Percentiles rank a stretch among this genome's conserved stretches.
These are phyloP conservation scores for Jacana jacana DNA, from an alignment of 2,113 vertebrate species.

Conservation along the genomic window DNA sequence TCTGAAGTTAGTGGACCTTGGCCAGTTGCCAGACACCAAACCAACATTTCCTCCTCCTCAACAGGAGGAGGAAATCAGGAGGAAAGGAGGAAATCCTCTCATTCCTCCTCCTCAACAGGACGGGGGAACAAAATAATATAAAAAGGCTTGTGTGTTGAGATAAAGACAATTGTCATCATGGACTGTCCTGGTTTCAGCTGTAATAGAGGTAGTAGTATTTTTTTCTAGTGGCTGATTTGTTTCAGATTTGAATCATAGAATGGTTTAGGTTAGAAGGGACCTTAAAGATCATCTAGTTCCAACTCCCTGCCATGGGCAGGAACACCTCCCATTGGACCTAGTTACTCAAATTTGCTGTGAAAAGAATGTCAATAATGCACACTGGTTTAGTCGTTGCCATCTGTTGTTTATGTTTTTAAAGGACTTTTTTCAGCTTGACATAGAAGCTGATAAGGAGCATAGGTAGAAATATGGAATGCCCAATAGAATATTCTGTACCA, in stretches of 20 bases:
- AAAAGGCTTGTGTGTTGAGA: neutral
- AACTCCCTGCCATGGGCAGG: neutral
- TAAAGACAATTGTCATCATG: neutral
- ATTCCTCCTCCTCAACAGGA: neutral
- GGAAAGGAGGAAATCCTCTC: no score
- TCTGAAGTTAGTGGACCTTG: neutral
- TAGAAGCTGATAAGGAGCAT: neutral
- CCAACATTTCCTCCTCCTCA: neutral
- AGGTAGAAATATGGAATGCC: neutral
- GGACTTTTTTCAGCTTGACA: neutral
- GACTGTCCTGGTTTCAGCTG: neutral
- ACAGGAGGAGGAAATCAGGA: no score
- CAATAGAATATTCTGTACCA: neutral
- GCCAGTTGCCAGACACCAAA: neutral
- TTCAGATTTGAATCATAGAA: neutral
- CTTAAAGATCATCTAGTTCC: neutral
- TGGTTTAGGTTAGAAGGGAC: neutral
- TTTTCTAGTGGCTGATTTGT: neutral
- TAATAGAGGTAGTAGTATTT: neutral
- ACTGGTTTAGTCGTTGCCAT: neutral
- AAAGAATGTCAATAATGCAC: neutral
- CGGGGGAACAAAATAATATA: neutral
- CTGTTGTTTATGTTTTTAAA: neutral
- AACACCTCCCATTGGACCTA: neutral
- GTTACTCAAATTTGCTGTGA: neutral